phyloP scores from a whole-genome alignment of 2,797 vertebrate species.

The Cyprinella venusta region DNA sequence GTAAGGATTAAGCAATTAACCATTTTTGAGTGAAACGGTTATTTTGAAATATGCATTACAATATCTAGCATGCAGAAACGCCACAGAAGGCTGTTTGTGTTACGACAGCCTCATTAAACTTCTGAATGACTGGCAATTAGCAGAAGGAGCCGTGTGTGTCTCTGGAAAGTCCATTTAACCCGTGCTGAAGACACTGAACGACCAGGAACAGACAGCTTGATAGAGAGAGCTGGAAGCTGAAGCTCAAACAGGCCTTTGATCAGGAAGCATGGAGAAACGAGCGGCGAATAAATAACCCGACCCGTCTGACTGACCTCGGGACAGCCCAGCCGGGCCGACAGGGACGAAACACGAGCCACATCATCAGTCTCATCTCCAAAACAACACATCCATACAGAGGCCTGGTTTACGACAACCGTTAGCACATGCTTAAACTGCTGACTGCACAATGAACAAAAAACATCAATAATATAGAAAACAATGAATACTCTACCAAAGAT shows the following conservation, averaged over 20 bases:
- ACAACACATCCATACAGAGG: neutral
- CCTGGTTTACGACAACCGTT: neutral
- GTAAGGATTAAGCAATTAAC: slow-evolving; percentile 18
- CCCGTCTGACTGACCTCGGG: slow-evolving; percentile 69
- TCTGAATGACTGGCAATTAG: slow-evolving; percentile 19
- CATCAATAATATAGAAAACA: slow-evolving; percentile 3
- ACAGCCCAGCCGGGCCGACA: slow-evolving; percentile 48
- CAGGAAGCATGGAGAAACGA: slow-evolving; percentile 63
- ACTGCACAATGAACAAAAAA: neutral
- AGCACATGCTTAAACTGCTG: neutral
- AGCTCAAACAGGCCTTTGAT: slow-evolving; percentile 72
- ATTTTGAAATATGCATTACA: neutral
- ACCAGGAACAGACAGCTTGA: slow-evolving; percentile 32
- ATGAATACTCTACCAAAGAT: neutral
- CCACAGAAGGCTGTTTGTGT: slow-evolving; percentile 10
- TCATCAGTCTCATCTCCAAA: slow-evolving; percentile 11
- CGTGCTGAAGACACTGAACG: slow-evolving; percentile 40
- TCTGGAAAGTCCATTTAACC: slow-evolving; percentile 64
- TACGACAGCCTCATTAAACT: slow-evolving; percentile 17
- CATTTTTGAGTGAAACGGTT: neutral
- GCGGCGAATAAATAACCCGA: slow-evolving; percentile 68
- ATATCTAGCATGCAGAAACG: slow-evolving; percentile 4
- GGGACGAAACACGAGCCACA: slow-evolving; percentile 51
- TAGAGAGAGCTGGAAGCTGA: slow-evolving; percentile 41
- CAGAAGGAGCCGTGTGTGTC: slow-evolving; percentile 12